These are phyloP conservation scores for Micronycteris hirsuta DNA, from an alignment of 2,113 vertebrate genomes.

Conservation along the genomic window DNA sequence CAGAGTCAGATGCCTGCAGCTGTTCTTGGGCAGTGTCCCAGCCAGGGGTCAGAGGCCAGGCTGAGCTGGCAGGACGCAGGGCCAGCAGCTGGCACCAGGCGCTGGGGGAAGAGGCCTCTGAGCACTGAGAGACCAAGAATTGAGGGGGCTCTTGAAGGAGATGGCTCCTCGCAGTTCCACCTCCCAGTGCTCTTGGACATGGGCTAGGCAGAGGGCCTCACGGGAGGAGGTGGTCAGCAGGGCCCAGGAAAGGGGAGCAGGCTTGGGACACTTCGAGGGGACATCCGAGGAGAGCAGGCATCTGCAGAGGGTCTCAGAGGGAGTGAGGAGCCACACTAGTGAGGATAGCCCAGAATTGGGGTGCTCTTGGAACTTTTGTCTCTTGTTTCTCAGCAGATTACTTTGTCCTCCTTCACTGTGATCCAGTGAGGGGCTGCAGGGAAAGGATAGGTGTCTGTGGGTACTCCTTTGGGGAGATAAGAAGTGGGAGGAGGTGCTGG, in stretches of 20 bases:
- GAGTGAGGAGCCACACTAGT: background rate
- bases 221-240: background rate
- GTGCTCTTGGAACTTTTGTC: background rate
- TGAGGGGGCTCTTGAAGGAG: background rate
- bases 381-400: background rate
- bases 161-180: background rate
- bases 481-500: background rate
- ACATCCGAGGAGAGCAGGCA: background rate
- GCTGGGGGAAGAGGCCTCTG: background rate
- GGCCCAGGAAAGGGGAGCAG: background rate
- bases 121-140: background rate
- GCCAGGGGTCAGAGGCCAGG: conserved; percentile 38
- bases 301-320: background rate
- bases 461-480: background rate
- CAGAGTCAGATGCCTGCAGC: conserved; percentile 54
- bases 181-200: background rate
- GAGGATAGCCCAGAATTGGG: background rate
- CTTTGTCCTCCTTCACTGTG: background rate
- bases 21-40: conserved; percentile 37
- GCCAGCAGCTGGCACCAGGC: background rate
- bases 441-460: background rate
- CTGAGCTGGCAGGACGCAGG: background rate
- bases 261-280: background rate
- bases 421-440: no score
- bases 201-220: background rate